phyloP scores from a whole-genome alignment of 1,140 invertebrate genomes.

The Hestina assimilis region DNA sequence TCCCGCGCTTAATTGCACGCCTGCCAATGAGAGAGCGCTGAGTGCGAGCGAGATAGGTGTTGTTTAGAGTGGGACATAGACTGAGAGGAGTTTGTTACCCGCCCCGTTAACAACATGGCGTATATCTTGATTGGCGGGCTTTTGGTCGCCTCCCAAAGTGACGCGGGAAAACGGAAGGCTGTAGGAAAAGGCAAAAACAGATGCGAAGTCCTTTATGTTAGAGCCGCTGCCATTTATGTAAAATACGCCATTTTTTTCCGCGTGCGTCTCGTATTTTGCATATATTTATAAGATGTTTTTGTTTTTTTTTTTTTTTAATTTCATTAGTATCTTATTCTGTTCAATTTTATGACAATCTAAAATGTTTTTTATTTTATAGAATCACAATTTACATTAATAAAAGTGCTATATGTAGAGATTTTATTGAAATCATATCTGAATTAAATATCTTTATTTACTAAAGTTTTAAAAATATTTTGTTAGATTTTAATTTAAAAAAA shows the following conservation, averaged over 20 bases:
- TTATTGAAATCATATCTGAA: too few species aligned
- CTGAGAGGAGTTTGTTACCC: slow-evolving; percentile 41
- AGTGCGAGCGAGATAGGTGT: slow-evolving; percentile 50
- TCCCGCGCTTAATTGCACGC: slow-evolving; percentile 74
- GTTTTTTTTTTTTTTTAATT: too few species aligned
- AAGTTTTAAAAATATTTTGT: too few species aligned
- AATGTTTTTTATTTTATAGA: too few species aligned
- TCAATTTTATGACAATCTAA: too few species aligned
- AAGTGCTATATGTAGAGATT: too few species aligned
- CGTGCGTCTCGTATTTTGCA: slow-evolving; percentile 1
- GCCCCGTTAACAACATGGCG: slow-evolving; percentile 75
- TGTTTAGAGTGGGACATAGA: slow-evolving; percentile 39
- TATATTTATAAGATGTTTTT: too few species aligned
- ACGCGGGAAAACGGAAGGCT: slow-evolving; percentile 61
- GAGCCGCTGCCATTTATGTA: slow-evolving; percentile 3
- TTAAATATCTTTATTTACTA: too few species aligned
- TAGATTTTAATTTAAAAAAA: too few species aligned
- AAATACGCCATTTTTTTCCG: slow-evolving; percentile 5
- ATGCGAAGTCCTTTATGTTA: not conserved
- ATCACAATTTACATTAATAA: too few species aligned
- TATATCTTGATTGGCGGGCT: slow-evolving; percentile 69
- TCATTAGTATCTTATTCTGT: too few species aligned
- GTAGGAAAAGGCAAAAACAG: slow-evolving; percentile 44
- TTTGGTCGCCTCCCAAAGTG: slow-evolving; percentile 54
- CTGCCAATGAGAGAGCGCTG: slow-evolving; percentile 63